Evolutionary conservation across 2,797 vertebrate species (phyloP), one percentile per base, ranked within the genome.

Genomic region (Hydrocynus forskahlii): DNA sequence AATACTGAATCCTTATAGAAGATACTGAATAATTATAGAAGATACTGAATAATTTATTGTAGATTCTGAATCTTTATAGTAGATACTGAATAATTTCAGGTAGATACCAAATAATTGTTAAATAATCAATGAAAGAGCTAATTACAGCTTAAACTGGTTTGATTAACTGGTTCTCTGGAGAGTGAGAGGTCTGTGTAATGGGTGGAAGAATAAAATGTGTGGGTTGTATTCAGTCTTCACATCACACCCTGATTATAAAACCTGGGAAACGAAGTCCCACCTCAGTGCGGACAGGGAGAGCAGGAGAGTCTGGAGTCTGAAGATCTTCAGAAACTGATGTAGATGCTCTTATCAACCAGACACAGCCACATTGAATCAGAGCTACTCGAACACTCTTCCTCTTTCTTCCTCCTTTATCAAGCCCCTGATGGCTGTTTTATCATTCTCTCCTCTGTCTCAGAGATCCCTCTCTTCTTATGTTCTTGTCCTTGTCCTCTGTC

Each of bases 401-500:
- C 9, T 50, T 67, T 25, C 50, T 57, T 17, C 1, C 60, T 0
- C 7, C 38, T 50, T 48, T 9, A 48, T 13, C 2, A n/a, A 67
- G 25, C n/a, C 23, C 14, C 23, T 50, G 67, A 83, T 87, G 84
- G 45, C 40, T 55, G 21, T 60, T 12, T 71, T 55, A 45, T 71
- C 66, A 23, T 73, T 69, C 12, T 62, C 10, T 64, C 84, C 82
- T 60, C 8, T 62, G 81, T 76, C 29, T 62, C 75, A 55, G 59
- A 40, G 67, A 25, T 76, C 80, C 29, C 84, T 78, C 60, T 78
- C 7, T 0, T 66, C 83, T 7, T 76, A 85, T 10, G 8, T 89
- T 73, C 50, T 92, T 0, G 35, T 91, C 8, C 83, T 93, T 25
- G 52, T 78, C 25, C 62, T 63, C 62, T 35, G 23, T 35, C n/a